Evolutionary conservation across 2,797 vertebrate genomes (phyloP).

Genomic region (Aulostomus chinensis): DNA sequence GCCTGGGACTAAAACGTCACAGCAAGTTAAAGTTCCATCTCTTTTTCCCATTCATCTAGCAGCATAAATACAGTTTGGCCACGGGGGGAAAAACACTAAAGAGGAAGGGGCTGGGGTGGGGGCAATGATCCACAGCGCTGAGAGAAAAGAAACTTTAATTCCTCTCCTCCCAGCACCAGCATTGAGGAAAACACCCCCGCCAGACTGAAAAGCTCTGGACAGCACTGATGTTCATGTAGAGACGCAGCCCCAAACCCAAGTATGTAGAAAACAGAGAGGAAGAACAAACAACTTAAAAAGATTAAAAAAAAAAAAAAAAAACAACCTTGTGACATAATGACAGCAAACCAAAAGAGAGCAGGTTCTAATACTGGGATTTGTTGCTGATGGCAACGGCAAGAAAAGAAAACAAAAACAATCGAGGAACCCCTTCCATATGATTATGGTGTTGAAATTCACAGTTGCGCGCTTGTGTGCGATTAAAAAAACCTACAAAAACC

Average conservation of each 20-base stretch:
- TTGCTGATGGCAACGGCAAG: slow-evolving; percentile 91
- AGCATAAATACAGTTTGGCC: slow-evolving; percentile 99
- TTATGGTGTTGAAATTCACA: slow-evolving; percentile 90
- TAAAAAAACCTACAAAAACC: slow-evolving; percentile 75
- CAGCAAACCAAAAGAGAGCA: slow-evolving; percentile 83
- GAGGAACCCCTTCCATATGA: slow-evolving; percentile 74
- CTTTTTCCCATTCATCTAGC: slow-evolving; percentile 84
- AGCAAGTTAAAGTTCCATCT: slow-evolving; percentile 89
- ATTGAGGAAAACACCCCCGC: slow-evolving; percentile 84
- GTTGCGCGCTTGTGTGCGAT: slow-evolving; percentile 76
- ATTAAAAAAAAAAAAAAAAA: slow-evolving; percentile 18
- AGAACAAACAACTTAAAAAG: slow-evolving; percentile 47
- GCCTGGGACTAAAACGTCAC: slow-evolving; percentile 99
- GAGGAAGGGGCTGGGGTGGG: slow-evolving; percentile 73
- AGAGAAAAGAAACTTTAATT: slow-evolving; percentile 80
- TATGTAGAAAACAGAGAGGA: slow-evolving; percentile 52
- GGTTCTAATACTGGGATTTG: slow-evolving; percentile 98
- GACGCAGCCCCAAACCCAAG: slow-evolving; percentile 50
- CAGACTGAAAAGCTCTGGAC: slow-evolving; percentile 87
- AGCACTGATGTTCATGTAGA: slow-evolving; percentile 78
- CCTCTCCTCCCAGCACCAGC: slow-evolving; percentile 83
- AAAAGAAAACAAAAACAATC: slow-evolving; percentile 62
- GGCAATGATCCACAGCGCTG: slow-evolving; percentile 83
- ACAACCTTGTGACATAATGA: slow-evolving; percentile 52
- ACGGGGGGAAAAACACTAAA: slow-evolving; percentile 94